Evolutionary conservation across 2,113 vertebrate genomes (phyloP), one percentile per base, ranked within the genome.

Genomic region (Prunella himalayana): DNA sequence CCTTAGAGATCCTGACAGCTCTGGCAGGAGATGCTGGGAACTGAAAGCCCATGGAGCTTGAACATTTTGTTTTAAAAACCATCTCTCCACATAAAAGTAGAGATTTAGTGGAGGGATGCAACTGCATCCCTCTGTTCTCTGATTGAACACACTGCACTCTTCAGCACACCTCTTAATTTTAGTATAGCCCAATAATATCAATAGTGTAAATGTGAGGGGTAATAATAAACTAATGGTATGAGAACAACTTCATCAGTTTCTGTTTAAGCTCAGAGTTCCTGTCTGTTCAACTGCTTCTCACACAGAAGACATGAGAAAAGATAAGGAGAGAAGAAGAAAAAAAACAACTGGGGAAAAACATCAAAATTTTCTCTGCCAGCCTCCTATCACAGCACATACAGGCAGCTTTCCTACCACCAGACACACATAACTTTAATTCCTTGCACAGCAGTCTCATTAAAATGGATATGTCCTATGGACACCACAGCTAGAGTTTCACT

Each of bases 371-470:
- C 37, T 64, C 49, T 76, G 57, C 63, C 82, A 91, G 1, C 11
- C 12, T 85, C 49, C 57, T 37, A 28, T 22, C 35, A 51, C 28
- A 68, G 53, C 14, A 24, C 5, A 0, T 11, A 54, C 35, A 44
- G 35, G 13, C 39, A 91, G 54, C 47, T 91, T 82, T 96, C 49
- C 73, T 66, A 59, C 42, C 69, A 92, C 27, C 35, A 44, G 33
- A 57, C 53, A 61, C 70, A 82, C 1, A 1, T 21, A 71, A 82
- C 56, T 83, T 81, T 31, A 82, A 72, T 41, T 76, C 70, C 37
- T 85, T 76, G 42, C 53, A 65, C 49, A 53, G 61, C 28, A 87
- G n/a, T 28, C 31, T 87, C 53, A 76, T 93, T 91, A 76, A 79
- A 88, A 89, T 30, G 16, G 63, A 33, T 69, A 44, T 63, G 12